Base-by-base conservation (phyloP, 1,140 invertebrate species). In the Bombus pascuorum region DNA sequence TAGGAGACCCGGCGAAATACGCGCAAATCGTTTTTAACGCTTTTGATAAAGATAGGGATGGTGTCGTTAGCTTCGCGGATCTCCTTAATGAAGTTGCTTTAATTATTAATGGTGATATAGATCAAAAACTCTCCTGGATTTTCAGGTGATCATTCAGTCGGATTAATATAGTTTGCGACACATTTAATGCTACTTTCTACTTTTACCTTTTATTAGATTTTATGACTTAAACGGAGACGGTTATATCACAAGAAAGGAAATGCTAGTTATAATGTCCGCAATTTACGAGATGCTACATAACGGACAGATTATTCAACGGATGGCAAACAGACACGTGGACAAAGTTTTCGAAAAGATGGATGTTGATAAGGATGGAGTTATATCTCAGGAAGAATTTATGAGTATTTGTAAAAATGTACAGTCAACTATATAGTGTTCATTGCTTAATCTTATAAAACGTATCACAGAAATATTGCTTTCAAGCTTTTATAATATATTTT, bases 211-310 rank as follows among this genome's bases (percentile, higher is more conserved):
- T 53, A 32, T 75, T 79, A 95, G 94, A 68, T 91, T 95, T 59
- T 95, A 95, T 77, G 94, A 95, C 80, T 65, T 94, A 25, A 91
- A 94, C 79, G 92, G 93, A 2, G 93, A 95, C 53, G 94, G 94
- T 74, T 91, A 88, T 28, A 94, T 95, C 76, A 93, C 94, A 12
- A 93, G 90, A 80, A 85, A 88, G 42, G 94, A 94, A 66, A 94
- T 95, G 94, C 80, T 86, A 12, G 39, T 86, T 5, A 92, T 92
- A 74, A 73, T 94, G 71, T 91, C 93, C 2, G 91, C 94, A 12
- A 93, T 93, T 90, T 94, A 94, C 34, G 94, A 94, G 73, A 93
- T 95, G 90, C 87, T 93, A 4, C 79, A 92, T 57, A 87, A 87
- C 32, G 75, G 77, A 18, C 90, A 92, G 6, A 85, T 39, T 9